Percentiles rank a stretch among this genome's conserved stretches.
Conservation (phyloP, 2,888 invertebrate genomes). For the Epinotia ramella region DNA sequence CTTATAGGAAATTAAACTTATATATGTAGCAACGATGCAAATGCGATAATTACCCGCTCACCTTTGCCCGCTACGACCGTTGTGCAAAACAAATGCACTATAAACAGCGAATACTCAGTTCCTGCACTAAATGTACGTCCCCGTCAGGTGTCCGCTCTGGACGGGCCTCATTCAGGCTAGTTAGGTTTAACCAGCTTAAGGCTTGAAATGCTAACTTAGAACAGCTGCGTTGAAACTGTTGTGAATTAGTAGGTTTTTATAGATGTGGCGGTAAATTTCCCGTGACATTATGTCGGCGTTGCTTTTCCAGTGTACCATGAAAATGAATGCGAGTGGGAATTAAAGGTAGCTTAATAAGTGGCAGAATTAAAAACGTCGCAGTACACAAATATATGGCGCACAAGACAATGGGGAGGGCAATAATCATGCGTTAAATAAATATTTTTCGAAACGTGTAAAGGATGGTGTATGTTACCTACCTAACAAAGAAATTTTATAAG, state of each 20-base stretch:
- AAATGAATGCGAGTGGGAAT: not conserved
- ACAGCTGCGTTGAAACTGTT: conserved; percentile 6
- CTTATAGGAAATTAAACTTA: too few relatives aligned
- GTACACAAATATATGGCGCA: not conserved
- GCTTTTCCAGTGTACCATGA: too few relatives aligned
- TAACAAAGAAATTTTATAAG: too few relatives aligned
- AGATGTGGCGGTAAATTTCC: too few relatives aligned
- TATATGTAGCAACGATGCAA: not conserved
- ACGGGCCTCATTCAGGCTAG: conserved; percentile 12
- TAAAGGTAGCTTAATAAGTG: not conserved
- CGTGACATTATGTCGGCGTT: too few relatives aligned
- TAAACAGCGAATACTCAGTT: conserved; percentile 7
- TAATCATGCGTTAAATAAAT: not conserved
- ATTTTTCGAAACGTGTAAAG: not conserved
- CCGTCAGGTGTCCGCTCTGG: conserved; percentile 18
- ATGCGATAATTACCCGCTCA: not conserved
- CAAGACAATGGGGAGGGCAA: not conserved
- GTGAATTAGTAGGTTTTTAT: not conserved
- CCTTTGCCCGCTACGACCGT: not conserved
- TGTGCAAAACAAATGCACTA: conserved; percentile 19
- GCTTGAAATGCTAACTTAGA: conserved; percentile 22
- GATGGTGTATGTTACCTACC: not conserved
- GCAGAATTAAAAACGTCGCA: not conserved
- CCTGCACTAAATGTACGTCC: conserved; percentile 14
- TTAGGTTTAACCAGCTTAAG: conserved; percentile 35